Base-by-base conservation (phyloP, 1,140 invertebrate genomes). In the Conus betulinus region DNA sequence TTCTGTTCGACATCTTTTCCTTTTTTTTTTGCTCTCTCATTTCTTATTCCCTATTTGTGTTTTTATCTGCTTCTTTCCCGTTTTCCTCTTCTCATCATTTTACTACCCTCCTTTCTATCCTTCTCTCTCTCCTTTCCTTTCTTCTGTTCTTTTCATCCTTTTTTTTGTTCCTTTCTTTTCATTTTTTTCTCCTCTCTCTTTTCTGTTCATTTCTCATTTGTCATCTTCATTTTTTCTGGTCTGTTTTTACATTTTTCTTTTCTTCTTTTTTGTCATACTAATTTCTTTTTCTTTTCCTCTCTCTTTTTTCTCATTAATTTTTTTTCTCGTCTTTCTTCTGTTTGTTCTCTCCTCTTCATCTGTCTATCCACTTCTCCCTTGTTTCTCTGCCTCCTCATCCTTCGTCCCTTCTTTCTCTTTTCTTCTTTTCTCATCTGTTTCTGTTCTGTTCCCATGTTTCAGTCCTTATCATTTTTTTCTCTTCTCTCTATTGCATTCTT, bases 51-150 rank as follows among this genome's bases (percentile, higher is more conserved):
- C 5, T 25, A 74, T 74, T 13, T 83, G 15, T 53, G 8, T 84
- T 74, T 85, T 76, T 39, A 71, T 85, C 52, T 78, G n/a, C 55
- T 79, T 87, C 23, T 87, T 17, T 60, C 20, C 25, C 60, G n/a
- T 84, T 57, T 60, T 84, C 60, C 23, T 84, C 55, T 84, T n/a
- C 57, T 55, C 57, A 52, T 57, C 25, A 17, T 84, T 3, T 84
- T 57, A 23, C 57, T 27, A 53, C 0, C 39, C 55, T 60, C 13
- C 55, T 84, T 17, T 25, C n/a, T 82, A 52, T 82, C n/a, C 20
- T n/a, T 8, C 76, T n/a, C n/a, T 85, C 63, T 52, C 5, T 83
- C 39, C 3, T 84, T 84, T 84, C 57, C 53, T 60, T 60, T 63
- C 60, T 63, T 63, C 60, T 63, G 60, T 20, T 20, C 17, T 20